Evolutionary conservation across 1,140 invertebrate genomes (phyloP).

Genomic region (Apis cerana): DNA sequence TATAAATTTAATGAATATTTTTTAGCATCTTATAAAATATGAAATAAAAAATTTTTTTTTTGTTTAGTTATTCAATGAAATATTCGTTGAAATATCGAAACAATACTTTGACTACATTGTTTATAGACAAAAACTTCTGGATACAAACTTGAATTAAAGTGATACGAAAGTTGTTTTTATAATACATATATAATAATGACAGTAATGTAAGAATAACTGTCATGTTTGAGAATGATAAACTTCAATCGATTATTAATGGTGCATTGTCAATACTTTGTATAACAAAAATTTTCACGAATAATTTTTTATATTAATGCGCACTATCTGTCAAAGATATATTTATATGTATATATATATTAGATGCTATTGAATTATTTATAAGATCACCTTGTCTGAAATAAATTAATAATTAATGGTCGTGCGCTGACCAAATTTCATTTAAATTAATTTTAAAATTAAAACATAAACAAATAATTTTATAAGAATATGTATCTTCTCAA

Average conservation of each 20-base stretch:
- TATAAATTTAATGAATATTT: conserved; percentile 2
- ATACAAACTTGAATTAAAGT: conserved; percentile 53
- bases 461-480: conserved; percentile 49
- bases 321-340: conserved; percentile 28
- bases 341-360: conserved; percentile 44
- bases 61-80: neutral
- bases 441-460: conserved; percentile 43
- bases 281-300: conserved; percentile 34
- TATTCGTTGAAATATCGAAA: neutral
- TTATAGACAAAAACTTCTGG: conserved; percentile 37
- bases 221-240: conserved; percentile 20
- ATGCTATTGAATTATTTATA: conserved; percentile 47
- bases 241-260: conserved; percentile 26
- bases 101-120: neutral
- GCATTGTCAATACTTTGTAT: conserved; percentile 23
- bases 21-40: neutral
- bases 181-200: conserved; percentile 43
- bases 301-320: conserved; percentile 36
- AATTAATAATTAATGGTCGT: conserved; percentile 43
- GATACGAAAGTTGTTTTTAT: conserved; percentile 37
- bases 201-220: conserved; percentile 24
- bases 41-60: neutral
- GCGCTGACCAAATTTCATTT: conserved; percentile 44
- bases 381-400: conserved; percentile 46
- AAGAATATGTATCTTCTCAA: conserved; percentile 12